Base-by-base conservation (phyloP, 2,113 vertebrate species). In the Pongo abelii region DNA sequence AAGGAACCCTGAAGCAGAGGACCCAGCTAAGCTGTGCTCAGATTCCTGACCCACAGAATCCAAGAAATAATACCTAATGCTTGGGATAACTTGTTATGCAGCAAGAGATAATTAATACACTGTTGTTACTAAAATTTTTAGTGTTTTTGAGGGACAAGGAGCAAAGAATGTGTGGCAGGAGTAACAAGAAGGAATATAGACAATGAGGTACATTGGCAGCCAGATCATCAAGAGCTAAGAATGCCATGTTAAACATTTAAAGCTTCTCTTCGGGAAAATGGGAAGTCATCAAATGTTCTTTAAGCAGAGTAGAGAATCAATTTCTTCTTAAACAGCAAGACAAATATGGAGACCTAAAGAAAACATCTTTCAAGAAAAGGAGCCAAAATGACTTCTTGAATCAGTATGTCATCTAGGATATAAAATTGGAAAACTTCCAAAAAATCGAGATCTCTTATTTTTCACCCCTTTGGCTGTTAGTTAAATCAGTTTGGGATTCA, bases 401-500 rank as follows among this genome's bases (percentile, higher is more conserved):
- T 67, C n/a, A 32, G 23, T 12, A 25, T 23, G 74, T 91, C 84
- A 96, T 67, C 72, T 59, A 93, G 74, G 25, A 95, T 81, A 88
- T 79, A 80, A 94, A 94, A 69, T 3, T 94, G 91, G 77, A 97
- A 98, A 96, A 85, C 14, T 94, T 83, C 72, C 93, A 96, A 59
- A 95, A 11, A 95, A 91, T 10, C 23, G 89, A 91, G 57, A 85
- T 85, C 55, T 96, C 80, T 92, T 94, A 50, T 94, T 94, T 97
- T 90, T 88, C 67, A 57, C 23, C 52, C 55, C 64, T 88, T 96
- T 16, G 17, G 70, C 77, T 93, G 70, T 91, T 93, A 96, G 70
- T 55, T 79, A 96, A 94, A 93, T 96, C 92, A 88, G 69, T 95
- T 94, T 88, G 88, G 93, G 85, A 96, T 94, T 97, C 90, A 95